phyloP scores from a whole-genome alignment of 2,113 vertebrate genomes.

The Columba janthina region DNA sequence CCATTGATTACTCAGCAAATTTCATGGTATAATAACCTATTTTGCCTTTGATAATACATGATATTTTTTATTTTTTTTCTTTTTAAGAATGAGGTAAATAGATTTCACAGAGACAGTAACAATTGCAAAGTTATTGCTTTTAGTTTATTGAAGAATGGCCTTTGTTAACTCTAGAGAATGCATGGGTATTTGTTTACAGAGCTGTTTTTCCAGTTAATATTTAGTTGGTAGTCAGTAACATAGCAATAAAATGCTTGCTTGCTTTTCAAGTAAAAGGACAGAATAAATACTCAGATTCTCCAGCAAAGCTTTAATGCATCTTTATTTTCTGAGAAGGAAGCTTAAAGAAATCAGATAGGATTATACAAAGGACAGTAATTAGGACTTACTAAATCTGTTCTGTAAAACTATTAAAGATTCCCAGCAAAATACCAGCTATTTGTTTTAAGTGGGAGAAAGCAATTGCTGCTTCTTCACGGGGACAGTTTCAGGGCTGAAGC shows the following conservation, averaged over 20 bases:
- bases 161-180: background rate
- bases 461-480: background rate
- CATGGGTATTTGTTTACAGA: background rate
- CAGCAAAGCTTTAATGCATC: background rate
- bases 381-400: background rate
- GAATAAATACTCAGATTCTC: background rate
- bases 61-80: background rate
- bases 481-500: background rate
- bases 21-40: background rate
- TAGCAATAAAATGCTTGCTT: background rate
- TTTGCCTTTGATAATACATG: background rate
- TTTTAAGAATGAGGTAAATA: background rate
- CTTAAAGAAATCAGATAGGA: background rate
- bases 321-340: slow-evolving; percentile 11
- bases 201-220: slow-evolving; percentile 4
- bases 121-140: background rate
- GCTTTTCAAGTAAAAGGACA: background rate
- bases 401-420: background rate
- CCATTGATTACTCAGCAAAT: background rate
- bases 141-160: background rate
- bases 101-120: background rate
- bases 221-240: background rate
- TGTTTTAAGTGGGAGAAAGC: background rate
- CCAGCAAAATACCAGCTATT: background rate
- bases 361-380: background rate